Evolutionary conservation across 2,888 invertebrate species (phyloP), one percentile per base, ranked within the genome.

Genomic region (Diachrysia chrysitis): DNA sequence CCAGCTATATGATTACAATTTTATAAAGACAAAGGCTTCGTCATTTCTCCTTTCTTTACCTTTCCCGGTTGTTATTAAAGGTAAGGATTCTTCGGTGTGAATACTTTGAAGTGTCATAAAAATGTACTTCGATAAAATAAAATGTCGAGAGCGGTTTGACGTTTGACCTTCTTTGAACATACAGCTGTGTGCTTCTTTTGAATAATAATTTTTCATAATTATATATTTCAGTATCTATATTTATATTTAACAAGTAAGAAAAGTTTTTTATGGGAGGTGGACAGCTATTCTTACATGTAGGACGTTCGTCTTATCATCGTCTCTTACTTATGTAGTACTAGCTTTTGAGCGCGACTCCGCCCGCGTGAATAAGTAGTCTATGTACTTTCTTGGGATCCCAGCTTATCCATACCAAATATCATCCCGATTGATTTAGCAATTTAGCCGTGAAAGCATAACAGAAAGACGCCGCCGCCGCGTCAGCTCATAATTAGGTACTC

Each of bases 81-180:
- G 67, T 58, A 73, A 76, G 73, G 69, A 82, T 83, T 73, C 73
- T 69, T 73, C 59, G 42, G 78, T 69, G 77, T 68, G 73, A 82
- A 85, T 83, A 79, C 78, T 85, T 83, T 82, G 80, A 86, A 82
- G 84, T 79, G 69, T 76, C 82, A 78, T 77, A 81, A 83, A 83
- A 85, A 84, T 81, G 69, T 78, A 80, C 70, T 75, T 57, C 29
- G 60, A 35, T 61, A 65, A 72, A 78, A 81, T 83, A 81, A 78
- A 86, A 82, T 69, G 63, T 78, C 58, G 51, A 59, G 32, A 56
- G 58, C 58, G 61, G 59, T 81, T n/a, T 73, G 73, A 70, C 68
- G 53, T 73, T 79, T 69, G 63, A 57, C 59, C 17, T 19, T 17
- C 42, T 56, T 71, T 10, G 54, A 59, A 58, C 35, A 16, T 10